Base-by-base conservation (phyloP, 2,888 invertebrate species). In the Mythimna albipuncta region DNA sequence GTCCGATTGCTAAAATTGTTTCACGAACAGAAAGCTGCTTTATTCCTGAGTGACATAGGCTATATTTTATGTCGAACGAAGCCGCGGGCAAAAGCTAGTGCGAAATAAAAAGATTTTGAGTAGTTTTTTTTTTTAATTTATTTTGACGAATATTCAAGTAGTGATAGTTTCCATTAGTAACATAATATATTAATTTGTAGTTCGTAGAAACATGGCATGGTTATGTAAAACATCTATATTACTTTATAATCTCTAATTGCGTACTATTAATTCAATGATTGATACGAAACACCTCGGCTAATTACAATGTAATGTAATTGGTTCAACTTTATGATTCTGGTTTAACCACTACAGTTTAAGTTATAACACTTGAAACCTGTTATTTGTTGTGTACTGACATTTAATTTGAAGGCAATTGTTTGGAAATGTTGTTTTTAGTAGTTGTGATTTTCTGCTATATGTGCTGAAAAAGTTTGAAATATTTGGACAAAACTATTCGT, bases 221-320 rank as follows among this genome's bases (percentile, higher is more conserved):
- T 70, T 62, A 58, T 70, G 57, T 52, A 66, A 52, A 32, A 63
- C 35, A 21, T 63, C 41, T 62, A 68, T 65, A 83, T 65, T 44
- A 58, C 57, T 83, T 41, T 83, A 55, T 63, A 80, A 75, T 69
- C 21, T 52, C n/a, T 84, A 80, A 84, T 81, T 80, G 52, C 67
- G 35, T 50, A 62, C 66, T 55, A 69, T 68, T 74, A 80, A 78
- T 69, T 61, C 41, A 65, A 68, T 58, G 70, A 75, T 69, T 65
- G 67, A 72, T 64, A 57, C 35, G 76, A 75, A 85, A 74, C 83
- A 72, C 77, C 72, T 64, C 66, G 35, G 21, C 0, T 70, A 84
- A 81, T 77, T 81, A 64, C 55, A 57, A 21, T 50, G 69, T 80
- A 83, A 68, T 64, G 2, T 80, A 83, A 80, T 84, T 67, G 76